Percentiles rank a stretch among this genome's conserved stretches.
Conservation (phyloP, 2,113 vertebrate genomes). For the Solea solea region DNA sequence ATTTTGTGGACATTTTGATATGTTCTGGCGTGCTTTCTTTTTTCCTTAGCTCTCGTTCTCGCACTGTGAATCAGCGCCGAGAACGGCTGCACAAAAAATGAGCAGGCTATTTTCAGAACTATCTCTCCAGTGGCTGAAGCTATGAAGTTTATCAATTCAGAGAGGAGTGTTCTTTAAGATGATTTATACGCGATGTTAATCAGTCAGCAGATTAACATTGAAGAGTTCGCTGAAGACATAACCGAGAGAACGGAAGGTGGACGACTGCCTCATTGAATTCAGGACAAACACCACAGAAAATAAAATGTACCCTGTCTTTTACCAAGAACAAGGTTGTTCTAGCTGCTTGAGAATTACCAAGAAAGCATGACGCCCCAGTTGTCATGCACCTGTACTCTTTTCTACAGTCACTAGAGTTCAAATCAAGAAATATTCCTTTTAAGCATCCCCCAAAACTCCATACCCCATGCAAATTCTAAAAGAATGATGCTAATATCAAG, state of each 20-base stretch:
- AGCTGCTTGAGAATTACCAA: too few relatives aligned
- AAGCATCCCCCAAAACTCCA: too few relatives aligned
- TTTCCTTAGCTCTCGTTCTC: neutral
- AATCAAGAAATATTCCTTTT: too few relatives aligned
- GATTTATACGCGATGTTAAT: neutral
- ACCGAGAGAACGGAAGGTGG: neutral
- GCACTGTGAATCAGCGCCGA: neutral
- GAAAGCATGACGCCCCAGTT: too few relatives aligned
- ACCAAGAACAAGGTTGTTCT: too few relatives aligned
- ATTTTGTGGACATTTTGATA: conserved; percentile 7
- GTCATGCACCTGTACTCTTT: too few relatives aligned
- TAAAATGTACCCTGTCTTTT: too few relatives aligned
- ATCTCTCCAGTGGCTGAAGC: neutral
- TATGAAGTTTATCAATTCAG: neutral
- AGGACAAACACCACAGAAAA: neutral
- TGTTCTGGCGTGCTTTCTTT: neutral
- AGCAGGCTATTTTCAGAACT: neutral
- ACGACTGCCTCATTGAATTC: neutral
- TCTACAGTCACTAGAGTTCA: too few relatives aligned
- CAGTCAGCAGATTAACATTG: neutral
- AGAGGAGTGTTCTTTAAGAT: neutral
- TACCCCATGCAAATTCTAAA: too few relatives aligned
- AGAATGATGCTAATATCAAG: neutral
- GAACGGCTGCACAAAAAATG: neutral
- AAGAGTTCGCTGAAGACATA: neutral